A percentile compares a stretch with the other conserved stretches of the same genome.
phyloP scores from a whole-genome alignment of 2,797 vertebrate species.

The Lithobates pipiens region DNA sequence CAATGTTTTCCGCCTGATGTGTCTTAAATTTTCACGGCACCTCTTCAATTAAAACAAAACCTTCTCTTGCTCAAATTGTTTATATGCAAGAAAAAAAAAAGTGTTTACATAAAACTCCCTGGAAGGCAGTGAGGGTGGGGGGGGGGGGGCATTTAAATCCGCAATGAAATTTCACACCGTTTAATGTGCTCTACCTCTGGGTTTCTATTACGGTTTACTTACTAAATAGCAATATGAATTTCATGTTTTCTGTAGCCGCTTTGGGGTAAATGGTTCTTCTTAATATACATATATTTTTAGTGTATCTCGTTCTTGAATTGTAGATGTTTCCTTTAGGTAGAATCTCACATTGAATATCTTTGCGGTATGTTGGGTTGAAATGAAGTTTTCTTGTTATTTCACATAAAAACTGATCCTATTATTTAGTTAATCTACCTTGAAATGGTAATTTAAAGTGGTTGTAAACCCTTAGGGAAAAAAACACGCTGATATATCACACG shows the following conservation, averaged over 20 bases:
- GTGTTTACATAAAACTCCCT: slow-evolving; percentile 66
- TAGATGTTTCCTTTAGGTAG: background rate
- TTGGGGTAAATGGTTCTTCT: slow-evolving; percentile 46
- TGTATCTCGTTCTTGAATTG: background rate
- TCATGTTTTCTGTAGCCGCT: slow-evolving; percentile 63
- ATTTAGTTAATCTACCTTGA: background rate
- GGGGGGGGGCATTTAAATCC: slow-evolving; percentile 64
- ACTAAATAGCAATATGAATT: slow-evolving; percentile 68
- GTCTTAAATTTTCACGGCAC: slow-evolving; percentile 68
- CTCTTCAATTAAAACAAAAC: slow-evolving; percentile 66
- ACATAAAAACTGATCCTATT: background rate
- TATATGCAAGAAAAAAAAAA: slow-evolving; percentile 67
- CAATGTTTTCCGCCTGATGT: slow-evolving; percentile 46
- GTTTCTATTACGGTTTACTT: slow-evolving; percentile 68
- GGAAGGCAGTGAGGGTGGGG: slow-evolving; percentile 66
- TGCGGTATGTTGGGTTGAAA: background rate
- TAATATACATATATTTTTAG: slow-evolving; percentile 5
- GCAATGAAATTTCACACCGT: slow-evolving; percentile 71
- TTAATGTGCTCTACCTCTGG: slow-evolving; percentile 73
- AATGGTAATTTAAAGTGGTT: background rate
- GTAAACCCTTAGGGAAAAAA: no score
- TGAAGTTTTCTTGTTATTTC: background rate
- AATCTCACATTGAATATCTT: no score
- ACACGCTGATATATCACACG: no score
- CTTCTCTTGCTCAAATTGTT: slow-evolving; percentile 67